Evolutionary conservation across 1,140 invertebrate genomes (phyloP).

Genomic region (Bombus turneri): DNA sequence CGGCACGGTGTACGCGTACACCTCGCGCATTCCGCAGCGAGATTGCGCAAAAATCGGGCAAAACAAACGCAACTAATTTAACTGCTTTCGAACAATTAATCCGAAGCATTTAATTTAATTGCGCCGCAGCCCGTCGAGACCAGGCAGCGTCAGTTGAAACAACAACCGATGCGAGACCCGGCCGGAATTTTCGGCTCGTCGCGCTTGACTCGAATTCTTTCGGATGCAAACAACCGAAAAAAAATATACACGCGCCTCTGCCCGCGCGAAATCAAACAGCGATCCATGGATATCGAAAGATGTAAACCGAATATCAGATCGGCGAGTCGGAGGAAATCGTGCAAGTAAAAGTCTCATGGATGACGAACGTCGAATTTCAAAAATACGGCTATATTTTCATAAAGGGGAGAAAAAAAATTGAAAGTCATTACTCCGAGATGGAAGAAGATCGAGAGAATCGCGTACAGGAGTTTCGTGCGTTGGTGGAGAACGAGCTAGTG

Average conservation of each 20-base stretch:
- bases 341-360: not conserved
- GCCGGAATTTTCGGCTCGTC: constrained; percentile 66
- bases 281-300: not conserved
- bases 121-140: constrained; percentile 69
- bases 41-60: constrained; percentile 78
- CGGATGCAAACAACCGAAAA: constrained; percentile 39
- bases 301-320: not conserved
- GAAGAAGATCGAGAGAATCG: not conserved
- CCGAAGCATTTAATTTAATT: constrained; percentile 80
- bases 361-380: not conserved
- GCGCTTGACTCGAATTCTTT: constrained; percentile 66
- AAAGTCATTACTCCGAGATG: not conserved
- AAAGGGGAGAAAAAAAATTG: not conserved
- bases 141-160: constrained; percentile 63
- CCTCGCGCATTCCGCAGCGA: constrained; percentile 74
- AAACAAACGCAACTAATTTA: constrained; percentile 79
- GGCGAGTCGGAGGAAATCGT: not conserved
- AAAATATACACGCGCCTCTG: constrained; percentile 20
- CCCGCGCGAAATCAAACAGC: not conserved
- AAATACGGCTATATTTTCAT: not conserved
- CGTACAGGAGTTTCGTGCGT: constrained; percentile 17
- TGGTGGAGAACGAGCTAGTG: constrained; percentile 46
- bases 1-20: constrained; percentile 39
- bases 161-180: constrained; percentile 66
- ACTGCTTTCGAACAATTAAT: constrained; percentile 80